These are phyloP conservation scores for Nomada goodeniana DNA, from an alignment of 2,888 invertebrate genomes.

Conservation along the genomic window DNA sequence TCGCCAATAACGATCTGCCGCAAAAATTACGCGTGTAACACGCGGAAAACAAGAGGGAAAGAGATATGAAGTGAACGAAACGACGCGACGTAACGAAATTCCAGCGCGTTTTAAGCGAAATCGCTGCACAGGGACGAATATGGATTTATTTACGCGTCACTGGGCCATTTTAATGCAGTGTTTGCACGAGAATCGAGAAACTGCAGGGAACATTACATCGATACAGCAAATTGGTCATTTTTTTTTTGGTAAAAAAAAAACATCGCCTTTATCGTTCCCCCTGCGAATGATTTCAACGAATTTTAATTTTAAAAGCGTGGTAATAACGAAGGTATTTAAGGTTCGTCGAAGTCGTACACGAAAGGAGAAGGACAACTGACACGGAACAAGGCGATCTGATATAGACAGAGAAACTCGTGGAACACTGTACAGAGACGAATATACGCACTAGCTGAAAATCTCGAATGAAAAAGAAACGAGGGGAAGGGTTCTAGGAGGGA, in stretches of 20 bases:
- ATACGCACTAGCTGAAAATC: slow-evolving; percentile 13
- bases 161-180: not conserved
- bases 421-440: slow-evolving; percentile 22
- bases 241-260: slow-evolving; percentile 1
- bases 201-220: slow-evolving; percentile 6
- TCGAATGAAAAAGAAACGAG: not conserved
- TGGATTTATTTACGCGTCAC: slow-evolving; percentile 30
- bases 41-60: not conserved
- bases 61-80: not conserved
- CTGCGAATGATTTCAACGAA: not conserved
- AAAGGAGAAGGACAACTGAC: not conserved
- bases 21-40: slow-evolving; percentile 30
- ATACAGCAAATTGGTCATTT: not conserved
- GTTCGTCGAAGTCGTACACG: no score
- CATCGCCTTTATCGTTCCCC: not conserved
- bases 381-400: slow-evolving; percentile 6
- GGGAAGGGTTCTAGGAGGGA: not conserved
- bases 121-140: slow-evolving; percentile 13
- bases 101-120: slow-evolving; percentile 14
- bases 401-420: slow-evolving; percentile 3
- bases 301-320: no score
- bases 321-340: no score
- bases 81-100: slow-evolving; percentile 24
- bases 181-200: not conserved
- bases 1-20: slow-evolving; percentile 39